A percentile compares a stretch with the other conserved stretches of the same genome.
Evolutionary conservation across 2,113 vertebrate genomes (phyloP).

Genomic region (Origma solitaria): DNA sequence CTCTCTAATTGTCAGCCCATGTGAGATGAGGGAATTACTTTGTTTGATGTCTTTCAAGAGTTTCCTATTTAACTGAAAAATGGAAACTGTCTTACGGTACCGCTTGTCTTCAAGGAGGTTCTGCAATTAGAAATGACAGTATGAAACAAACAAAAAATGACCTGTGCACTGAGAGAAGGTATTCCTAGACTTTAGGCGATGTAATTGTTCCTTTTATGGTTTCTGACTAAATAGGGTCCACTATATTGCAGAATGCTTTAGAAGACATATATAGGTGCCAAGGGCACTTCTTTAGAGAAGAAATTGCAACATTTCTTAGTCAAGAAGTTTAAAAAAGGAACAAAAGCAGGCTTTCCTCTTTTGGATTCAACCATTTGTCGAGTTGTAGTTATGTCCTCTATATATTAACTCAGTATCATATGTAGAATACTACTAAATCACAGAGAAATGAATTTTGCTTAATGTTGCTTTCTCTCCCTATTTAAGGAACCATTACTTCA

Average conservation of each 20-base stretch:
- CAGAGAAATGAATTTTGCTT: background rate
- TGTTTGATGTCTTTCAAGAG: background rate
- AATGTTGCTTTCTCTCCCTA: background rate
- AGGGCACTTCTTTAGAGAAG: background rate
- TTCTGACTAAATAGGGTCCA: background rate
- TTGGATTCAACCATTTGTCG: background rate
- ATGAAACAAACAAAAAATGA: background rate
- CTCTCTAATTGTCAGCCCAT: background rate
- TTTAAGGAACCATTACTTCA: background rate
- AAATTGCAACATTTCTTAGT: background rate
- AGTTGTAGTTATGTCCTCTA: background rate
- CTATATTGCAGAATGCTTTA: background rate
- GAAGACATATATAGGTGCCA: background rate
- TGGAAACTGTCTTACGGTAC: background rate
- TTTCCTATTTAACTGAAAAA: background rate
- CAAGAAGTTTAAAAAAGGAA: background rate
- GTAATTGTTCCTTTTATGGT: background rate
- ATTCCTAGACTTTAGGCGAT: background rate
- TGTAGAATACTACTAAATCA: background rate
- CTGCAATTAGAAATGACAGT: background rate
- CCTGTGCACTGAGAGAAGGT: background rate
- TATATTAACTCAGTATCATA: background rate
- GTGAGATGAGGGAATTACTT: background rate
- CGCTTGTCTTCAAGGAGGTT: background rate
- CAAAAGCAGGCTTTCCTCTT: background rate